Conservation (phyloP, 2,888 invertebrate genomes). For the Ectemnius lituratus region DNA sequence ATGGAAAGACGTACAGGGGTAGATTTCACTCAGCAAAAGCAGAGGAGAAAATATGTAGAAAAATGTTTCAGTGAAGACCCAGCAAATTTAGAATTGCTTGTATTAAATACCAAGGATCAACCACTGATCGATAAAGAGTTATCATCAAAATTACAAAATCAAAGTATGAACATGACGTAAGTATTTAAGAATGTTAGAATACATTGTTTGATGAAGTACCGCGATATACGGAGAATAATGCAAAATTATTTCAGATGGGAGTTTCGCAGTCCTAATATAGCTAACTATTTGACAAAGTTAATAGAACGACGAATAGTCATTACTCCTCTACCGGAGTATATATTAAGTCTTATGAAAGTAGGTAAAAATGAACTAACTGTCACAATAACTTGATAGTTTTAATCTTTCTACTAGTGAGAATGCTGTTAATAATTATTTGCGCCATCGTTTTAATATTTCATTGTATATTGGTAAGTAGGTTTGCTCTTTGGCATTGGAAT, state of each 20-base stretch:
- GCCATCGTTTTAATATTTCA: background rate
- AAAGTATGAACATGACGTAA: slow-evolving; percentile 57
- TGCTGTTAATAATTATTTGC: too few relatives aligned
- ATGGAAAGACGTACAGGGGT: slow-evolving; percentile 57
- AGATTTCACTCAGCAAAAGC: slow-evolving; percentile 66
- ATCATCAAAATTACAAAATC: slow-evolving; percentile 43
- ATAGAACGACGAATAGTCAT: slow-evolving; percentile 58
- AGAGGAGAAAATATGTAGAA: slow-evolving; percentile 62
- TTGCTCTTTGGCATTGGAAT: background rate
- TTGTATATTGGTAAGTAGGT: background rate
- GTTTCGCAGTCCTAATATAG: slow-evolving; percentile 67
- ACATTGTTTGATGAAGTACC: background rate
- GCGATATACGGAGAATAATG: background rate
- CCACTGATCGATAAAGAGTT: slow-evolving; percentile 52
- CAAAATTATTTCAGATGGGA: slow-evolving; percentile 62
- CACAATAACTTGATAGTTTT: background rate
- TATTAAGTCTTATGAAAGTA: slow-evolving; percentile 61
- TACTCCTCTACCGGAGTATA: slow-evolving; percentile 68
- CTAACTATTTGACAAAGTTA: slow-evolving; percentile 59
- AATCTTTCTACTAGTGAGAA: background rate
- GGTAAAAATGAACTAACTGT: slow-evolving; percentile 67
- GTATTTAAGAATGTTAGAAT: slow-evolving; percentile 21
- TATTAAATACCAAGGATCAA: slow-evolving; percentile 50
- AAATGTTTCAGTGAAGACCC: slow-evolving; percentile 65
- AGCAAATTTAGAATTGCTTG: slow-evolving; percentile 64